Conservation (phyloP, 1,140 invertebrate genomes). For the Notospermus geniculatus region DNA sequence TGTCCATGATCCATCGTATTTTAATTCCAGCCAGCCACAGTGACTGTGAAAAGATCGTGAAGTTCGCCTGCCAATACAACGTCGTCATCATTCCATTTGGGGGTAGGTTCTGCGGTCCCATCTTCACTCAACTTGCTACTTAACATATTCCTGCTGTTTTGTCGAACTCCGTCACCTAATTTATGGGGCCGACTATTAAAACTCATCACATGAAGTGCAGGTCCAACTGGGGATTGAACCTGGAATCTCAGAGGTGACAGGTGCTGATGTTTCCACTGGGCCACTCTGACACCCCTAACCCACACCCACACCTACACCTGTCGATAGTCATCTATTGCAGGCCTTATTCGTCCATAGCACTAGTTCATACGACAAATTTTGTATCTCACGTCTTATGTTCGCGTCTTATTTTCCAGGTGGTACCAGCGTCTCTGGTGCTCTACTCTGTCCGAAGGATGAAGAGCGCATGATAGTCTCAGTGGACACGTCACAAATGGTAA, state of each 20-base stretch:
- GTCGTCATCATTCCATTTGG: slow-evolving; percentile 93
- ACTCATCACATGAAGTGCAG: too few species aligned
- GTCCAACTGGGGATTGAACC: too few species aligned
- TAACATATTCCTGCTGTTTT: too few species aligned
- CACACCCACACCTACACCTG: not conserved
- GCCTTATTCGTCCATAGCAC: too few species aligned
- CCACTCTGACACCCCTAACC: too few species aligned
- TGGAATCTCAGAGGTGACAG: too few species aligned
- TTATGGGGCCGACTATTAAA: slow-evolving; percentile 1
- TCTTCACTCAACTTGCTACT: too few species aligned
- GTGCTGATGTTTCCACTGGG: too few species aligned
- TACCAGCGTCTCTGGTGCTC: slow-evolving; percentile 89
- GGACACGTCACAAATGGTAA: slow-evolving; percentile 92
- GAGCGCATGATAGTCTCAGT: slow-evolving; percentile 80
- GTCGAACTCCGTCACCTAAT: too few species aligned
- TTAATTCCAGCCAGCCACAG: slow-evolving; percentile 14
- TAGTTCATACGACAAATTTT: not conserved
- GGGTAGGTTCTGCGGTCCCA: too few species aligned
- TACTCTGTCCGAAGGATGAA: slow-evolving; percentile 82
- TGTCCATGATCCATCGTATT: slow-evolving; percentile 12
- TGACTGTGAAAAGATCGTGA: slow-evolving; percentile 62
- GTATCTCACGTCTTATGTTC: slow-evolving; percentile 1
- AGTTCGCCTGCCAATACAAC: slow-evolving; percentile 70
- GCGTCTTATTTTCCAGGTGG: slow-evolving; percentile 63
- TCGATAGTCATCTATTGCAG: too few species aligned